Conservation (phyloP, 2,113 vertebrate genomes). For the Proterorhinus semilunaris region DNA sequence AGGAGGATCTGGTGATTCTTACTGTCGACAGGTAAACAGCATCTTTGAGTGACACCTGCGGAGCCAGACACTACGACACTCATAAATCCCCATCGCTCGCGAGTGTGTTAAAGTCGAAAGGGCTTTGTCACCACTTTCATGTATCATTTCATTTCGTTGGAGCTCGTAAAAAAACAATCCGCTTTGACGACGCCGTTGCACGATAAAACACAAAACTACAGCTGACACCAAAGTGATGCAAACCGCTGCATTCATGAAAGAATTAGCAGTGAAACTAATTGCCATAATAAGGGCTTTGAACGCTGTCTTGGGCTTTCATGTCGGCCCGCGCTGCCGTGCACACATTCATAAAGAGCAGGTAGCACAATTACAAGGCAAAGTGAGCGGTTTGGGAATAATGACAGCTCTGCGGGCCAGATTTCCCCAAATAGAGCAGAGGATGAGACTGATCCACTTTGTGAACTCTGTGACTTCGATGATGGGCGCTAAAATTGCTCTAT, state of each 20-base stretch:
- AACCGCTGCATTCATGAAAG: constrained; percentile 20
- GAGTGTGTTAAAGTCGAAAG: background rate
- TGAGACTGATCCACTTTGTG: constrained; percentile 36
- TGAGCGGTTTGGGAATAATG: constrained; percentile 59
- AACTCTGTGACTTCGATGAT: constrained; percentile 35
- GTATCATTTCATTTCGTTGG: background rate
- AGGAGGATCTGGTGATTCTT: constrained; percentile 88
- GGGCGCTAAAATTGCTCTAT: constrained; percentile 34
- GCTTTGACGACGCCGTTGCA: constrained; percentile 17
- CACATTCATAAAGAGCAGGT: constrained; percentile 38
- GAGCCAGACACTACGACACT: background rate
- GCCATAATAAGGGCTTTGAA: constrained; percentile 47
- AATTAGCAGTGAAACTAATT: constrained; percentile 45
- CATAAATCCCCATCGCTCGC: background rate
- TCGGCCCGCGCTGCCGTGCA: constrained; percentile 11
- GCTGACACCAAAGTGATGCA: constrained; percentile 12
- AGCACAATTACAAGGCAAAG: constrained; percentile 50
- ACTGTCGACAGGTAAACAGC: constrained; percentile 88
- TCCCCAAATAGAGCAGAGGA: constrained; percentile 46
- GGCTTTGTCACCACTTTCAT: background rate
- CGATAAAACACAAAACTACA: constrained; percentile 19
- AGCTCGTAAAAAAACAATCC: background rate
- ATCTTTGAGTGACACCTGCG: background rate
- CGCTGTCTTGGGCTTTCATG: constrained; percentile 17
- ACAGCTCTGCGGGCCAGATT: constrained; percentile 36